These are phyloP conservation scores for Phalloptychus januarius DNA, from an alignment of 2,797 vertebrate species.

Conservation along the genomic window DNA sequence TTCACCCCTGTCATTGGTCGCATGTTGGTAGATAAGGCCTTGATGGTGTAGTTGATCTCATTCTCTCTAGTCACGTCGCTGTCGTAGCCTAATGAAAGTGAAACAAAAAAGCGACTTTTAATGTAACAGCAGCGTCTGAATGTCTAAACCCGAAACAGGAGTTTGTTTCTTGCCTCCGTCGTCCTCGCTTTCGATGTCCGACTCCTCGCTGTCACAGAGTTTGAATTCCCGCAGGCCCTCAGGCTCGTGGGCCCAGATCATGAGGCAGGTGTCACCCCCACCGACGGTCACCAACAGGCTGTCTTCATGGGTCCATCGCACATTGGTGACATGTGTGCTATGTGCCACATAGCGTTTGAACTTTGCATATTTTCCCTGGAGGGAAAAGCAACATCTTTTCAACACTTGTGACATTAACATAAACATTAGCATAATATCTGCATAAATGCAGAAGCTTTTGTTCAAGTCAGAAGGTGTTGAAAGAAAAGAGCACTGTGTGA, in stretches of 20 bases:
- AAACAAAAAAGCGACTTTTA: background rate
- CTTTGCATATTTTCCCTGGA: conserved; percentile 94
- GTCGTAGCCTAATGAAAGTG: conserved; percentile 88
- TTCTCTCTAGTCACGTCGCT: conserved; percentile 97
- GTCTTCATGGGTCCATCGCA: conserved; percentile 95
- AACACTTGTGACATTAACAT: conserved; percentile 47
- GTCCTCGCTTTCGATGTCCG: conserved; percentile 96
- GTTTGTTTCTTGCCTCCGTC: conserved; percentile 87
- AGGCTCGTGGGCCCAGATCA: conserved; percentile 93
- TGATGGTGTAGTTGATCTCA: conserved; percentile 96
- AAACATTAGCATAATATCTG: conserved; percentile 56
- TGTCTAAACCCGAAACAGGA: background rate
- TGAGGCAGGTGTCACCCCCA: conserved; percentile 93
- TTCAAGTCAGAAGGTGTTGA: background rate
- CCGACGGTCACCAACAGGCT: conserved; percentile 91
- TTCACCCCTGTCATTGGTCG: conserved; percentile 95
- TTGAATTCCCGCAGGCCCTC: conserved; percentile 89
- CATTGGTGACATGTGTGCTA: conserved; percentile 96
- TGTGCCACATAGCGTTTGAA: conserved; percentile 97
- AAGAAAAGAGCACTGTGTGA: background rate
- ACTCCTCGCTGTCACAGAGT: conserved; percentile 95
- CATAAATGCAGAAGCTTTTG: conserved; percentile 24
- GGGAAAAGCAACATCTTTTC: conserved; percentile 35
- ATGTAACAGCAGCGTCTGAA: background rate
- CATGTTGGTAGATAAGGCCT: conserved; percentile 97